phyloP scores from a whole-genome alignment of 2,113 vertebrate species.

The Pantherophis guttatus region DNA sequence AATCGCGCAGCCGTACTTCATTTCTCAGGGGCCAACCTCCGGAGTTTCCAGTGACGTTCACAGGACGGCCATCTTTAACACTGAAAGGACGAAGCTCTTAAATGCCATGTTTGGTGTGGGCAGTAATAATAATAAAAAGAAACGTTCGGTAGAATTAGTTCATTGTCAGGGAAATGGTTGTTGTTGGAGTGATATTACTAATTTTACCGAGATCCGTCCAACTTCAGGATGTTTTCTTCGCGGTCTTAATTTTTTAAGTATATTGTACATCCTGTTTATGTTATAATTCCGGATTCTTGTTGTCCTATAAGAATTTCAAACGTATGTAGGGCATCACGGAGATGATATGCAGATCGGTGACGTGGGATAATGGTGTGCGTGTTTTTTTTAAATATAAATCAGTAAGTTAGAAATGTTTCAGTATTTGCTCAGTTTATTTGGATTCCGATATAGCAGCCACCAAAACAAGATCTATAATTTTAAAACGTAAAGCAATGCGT shows the following conservation, averaged over 20 bases:
- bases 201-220: background rate
- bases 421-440: background rate
- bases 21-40: too few relatives aligned
- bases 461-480: background rate
- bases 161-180: background rate
- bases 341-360: background rate
- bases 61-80: background rate
- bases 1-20: accelerated
- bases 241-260: background rate
- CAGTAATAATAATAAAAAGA: accelerated
- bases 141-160: background rate
- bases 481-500: background rate
- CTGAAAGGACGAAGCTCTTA: background rate
- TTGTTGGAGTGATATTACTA: background rate
- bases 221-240: background rate
- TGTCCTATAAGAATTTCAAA: background rate
- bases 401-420: background rate
- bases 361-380: background rate
- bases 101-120: constrained; percentile 4
- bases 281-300: background rate
- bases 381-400: background rate
- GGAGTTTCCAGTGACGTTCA: background rate
- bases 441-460: background rate
- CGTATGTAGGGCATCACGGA: background rate
- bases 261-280: background rate